Base-by-base conservation (phyloP, 37 sponge, comb jelly and placozoan species). In the Theonella swinhoei region DNA sequence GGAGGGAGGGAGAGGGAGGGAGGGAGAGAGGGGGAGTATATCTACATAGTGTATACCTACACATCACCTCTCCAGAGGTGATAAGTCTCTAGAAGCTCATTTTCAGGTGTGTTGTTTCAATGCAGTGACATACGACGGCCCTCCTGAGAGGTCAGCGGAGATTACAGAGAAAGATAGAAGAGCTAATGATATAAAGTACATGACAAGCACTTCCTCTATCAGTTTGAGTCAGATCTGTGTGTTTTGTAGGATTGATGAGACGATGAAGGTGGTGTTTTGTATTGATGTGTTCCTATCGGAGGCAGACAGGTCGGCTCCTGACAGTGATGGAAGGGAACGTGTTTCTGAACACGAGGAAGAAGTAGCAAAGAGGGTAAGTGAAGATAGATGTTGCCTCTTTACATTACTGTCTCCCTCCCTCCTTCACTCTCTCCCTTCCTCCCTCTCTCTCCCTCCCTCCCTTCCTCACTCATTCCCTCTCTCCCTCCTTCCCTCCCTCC, bases 241-340 rank as follows among this genome's bases (percentile, higher is more conserved):
- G n/a, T n/a, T n/a, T 14, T 64, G 25, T 61, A 82, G 39, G 4
- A 81, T 92, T 23, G 84, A 84, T 64, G 83, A 88, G 26, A 92
- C 79, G 58, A 92, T 68, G 7, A 41, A 42, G 22, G 60, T 92
- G 26, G 58, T 92, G 14, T 31, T 92, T 25, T 88, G 89, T 23
- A 43, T 92, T 41, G 88, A 88, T 65, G 82, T 92, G 34, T 47
- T 47, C 14, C 67, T 87, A 39, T 58, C 47, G 62, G 74, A 81
- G 24, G 39, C 85, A 22, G 70, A 70, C 59, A 74, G 79, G 72
- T 76, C 78, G 40, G 54, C 63, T 23, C 1, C 63, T 23, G 0
- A 54, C 3, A 70, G 74, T 24, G 83, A 72, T 9, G 58, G 83
- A 9, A 4, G 3, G 5, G 40, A 42, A 43, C 8, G 41, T 28